phyloP scores from a whole-genome alignment of 2,113 vertebrate genomes.

The Orientallactaga bullata region DNA sequence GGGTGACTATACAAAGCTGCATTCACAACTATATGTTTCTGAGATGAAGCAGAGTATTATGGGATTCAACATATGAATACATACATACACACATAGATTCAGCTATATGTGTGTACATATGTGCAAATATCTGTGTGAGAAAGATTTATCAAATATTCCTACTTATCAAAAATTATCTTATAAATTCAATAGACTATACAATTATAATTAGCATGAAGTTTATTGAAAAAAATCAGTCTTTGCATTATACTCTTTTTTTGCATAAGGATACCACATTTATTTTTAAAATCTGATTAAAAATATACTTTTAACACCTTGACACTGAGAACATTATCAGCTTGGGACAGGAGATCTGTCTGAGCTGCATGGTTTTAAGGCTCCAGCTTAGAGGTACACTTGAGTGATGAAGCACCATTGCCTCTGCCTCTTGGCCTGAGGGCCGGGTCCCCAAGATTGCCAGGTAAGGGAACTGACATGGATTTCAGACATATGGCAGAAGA shows the following conservation, averaged over 20 bases:
- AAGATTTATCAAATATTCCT: constrained; percentile 49
- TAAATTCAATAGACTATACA: constrained; percentile 71
- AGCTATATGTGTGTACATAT: not conserved
- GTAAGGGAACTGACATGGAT: not conserved
- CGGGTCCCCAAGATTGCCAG: not conserved
- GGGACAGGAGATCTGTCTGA: constrained; percentile 43
- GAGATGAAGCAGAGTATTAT: not conserved
- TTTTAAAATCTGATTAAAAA: constrained; percentile 74
- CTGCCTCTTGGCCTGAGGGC: not conserved
- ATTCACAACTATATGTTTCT: constrained; percentile 10
- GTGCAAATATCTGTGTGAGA: not conserved
- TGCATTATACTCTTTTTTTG: constrained; percentile 52
- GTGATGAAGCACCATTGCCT: constrained; percentile 59
- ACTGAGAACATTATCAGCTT: constrained; percentile 44
- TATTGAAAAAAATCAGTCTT: constrained; percentile 73
- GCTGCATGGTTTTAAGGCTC: constrained; percentile 62
- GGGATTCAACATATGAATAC: not conserved
- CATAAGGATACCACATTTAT: not conserved
- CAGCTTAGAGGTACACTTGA: constrained; percentile 21
- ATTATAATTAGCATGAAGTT: constrained; percentile 69
- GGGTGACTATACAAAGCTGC: not conserved
- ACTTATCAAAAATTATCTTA: constrained; percentile 52
- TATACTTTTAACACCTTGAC: constrained; percentile 61
- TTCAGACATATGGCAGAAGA: not conserved
- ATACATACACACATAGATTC: not conserved